Evolutionary conservation across 1,140 invertebrate genomes (phyloP), one percentile per base, ranked within the genome.

Genomic region (Acromyrmex echinatior): DNA sequence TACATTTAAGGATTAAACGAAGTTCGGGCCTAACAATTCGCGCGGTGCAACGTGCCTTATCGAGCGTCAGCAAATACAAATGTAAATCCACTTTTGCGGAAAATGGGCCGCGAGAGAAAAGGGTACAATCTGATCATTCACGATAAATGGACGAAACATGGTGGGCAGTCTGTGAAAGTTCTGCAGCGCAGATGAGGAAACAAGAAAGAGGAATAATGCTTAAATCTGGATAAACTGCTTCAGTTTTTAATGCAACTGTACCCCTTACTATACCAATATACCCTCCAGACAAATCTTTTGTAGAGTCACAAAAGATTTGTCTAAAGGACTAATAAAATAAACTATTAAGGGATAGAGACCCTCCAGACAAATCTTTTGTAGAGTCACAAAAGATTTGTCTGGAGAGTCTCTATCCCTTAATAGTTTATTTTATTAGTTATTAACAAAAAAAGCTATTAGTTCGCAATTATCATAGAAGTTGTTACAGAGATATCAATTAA

Each of bases 81-180:
- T 91, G 21, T 82, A 86, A 84, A 90, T 88, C 86, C 86, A 60
- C 68, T 80, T 63, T 86, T 82, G 87, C 49, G 78, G 58, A 68
- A 62, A 77, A 58, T 5, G 58, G 56, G 21, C 28, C 21, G 14
- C 49, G 31, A 49, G 60, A 81, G 58, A 65, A 76, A 62, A 66
- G 70, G 58, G 35, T 53, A 60, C 62, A 39, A 79, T 85, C 87
- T 70, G 86, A 91, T 90, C 86, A 77, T 84, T 31, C 35, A 84
- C 70, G 74, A 92, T 86, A 86, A 92, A 92, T 91, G 88, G 85
- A 87, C 76, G 82, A 87, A 91, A 92, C 91, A 86, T 81, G 86
- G 65, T 25, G 71, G 63, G 10, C n/a, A 31, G 25, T 53, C 76
- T 31, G 68, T 45, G 9, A 53, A 49, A 71, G n/a, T 51, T 86